Evolutionary conservation across 2,797 vertebrate species (phyloP), one percentile per base, ranked within the genome.

Genomic region (Pelobates cultripes): DNA sequence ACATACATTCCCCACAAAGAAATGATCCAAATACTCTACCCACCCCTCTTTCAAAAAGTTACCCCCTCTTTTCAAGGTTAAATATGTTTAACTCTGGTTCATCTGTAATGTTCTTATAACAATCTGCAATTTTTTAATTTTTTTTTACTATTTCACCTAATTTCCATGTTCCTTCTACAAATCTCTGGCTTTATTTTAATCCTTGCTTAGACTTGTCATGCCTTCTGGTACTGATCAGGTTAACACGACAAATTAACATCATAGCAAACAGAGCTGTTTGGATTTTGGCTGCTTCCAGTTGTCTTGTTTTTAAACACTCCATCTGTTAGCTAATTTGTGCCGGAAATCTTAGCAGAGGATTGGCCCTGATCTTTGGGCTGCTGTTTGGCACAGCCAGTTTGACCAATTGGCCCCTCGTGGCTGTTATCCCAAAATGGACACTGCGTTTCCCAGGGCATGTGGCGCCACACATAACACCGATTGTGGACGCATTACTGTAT

Each of bases 321-420:
- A 77, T 82, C 75, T 82, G 80, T 73, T 77, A 45, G 45, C 41
- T 68, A 71, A 77, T 77, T 51, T 51, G 53, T 55, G 53, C 75
- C 67, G 69, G 80, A 77, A 82, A 70, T 73, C 41, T 57, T 55
- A 53, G 45, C 75, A 67, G 75, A 77, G 44, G 17, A 15, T 57
- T 82, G 75, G 80, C 75, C 51, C 45, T 7, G 1, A 12, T 60
- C 75, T 69, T 40, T n/a, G 4, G 51, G 68, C 80, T 82, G 68
- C 69, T 53, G 80, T 76, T 82, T 82, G 80, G 80, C 80, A 57
- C n/a, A 70, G 57, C 55, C 41, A 51, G 51, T 70, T 81, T 4
- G 53, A 45, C 42, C 43, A 9, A n/a, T 73, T 43, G 10, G 42
- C 53, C 66, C 55, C 57, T 55, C 4, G 28, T 75, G 66, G 73